Evolutionary conservation across 2,113 vertebrate species (phyloP), one percentile per base, ranked within the genome.

Genomic region (Lamprologus ornatipinnis): DNA sequence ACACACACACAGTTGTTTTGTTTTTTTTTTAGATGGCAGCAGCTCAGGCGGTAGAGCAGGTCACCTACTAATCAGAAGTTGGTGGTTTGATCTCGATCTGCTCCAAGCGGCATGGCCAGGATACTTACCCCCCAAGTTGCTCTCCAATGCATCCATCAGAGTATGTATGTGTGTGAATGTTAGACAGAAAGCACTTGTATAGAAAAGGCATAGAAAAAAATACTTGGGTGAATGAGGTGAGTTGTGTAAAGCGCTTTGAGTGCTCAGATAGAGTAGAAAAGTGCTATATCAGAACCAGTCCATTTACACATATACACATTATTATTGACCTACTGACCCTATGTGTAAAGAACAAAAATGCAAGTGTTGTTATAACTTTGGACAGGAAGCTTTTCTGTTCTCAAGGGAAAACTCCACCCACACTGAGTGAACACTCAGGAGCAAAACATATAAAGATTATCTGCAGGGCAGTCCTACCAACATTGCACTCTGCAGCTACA

Each of bases 1-100:
- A 5, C 54, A 28, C 55, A 57, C 3, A 58, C 55, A 5, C 2
- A 26, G 6, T 0, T 1, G 31, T 7, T 33, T 2, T 1, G 7
- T 7, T 13, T 57, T 54, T 54, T 54, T 58, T 28, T 57, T 58
- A 28, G 23, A 15, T 28, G 7, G 23, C 13, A 8, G 55, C 13
- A 58, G 55, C 23, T 28, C 55, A 58, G 23, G 13, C 26, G 7
- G 55, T 58, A 9, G 1, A 58, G 23, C 13, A 58, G 55, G 23
- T 28, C 55, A 58, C 23, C 55, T 58, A 28, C 4, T 28, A 28
- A 58, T 28, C 13, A 9, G 7, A 58, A 28, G 23, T 58, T 15
- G 13, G 55, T 58, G 55, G 23, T 28, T 58, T 28, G 23, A 58
- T 58, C 23, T 28, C 13, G 6, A 15, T 58, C 55, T 58, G 55